Evolutionary conservation across 2,113 vertebrate species (phyloP).

Genomic region (Ammodytes marinus): DNA sequence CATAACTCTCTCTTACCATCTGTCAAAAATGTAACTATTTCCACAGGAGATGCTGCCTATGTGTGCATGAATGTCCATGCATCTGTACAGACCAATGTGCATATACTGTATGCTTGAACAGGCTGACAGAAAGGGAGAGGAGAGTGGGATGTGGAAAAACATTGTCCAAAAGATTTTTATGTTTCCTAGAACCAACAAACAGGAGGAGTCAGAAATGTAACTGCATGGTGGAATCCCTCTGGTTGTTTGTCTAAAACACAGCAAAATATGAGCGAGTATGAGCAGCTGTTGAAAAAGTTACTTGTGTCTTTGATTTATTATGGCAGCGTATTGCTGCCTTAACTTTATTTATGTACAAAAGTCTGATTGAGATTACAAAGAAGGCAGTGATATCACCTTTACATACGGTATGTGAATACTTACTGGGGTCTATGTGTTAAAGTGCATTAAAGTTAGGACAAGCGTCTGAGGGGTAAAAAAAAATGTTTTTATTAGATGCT

Average conservation of each 20-base stretch:
- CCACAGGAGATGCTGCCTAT: conserved; percentile 19
- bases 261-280: background rate
- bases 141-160: conserved; percentile 17
- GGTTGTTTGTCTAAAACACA: conserved; percentile 23
- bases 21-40: conserved; percentile 34
- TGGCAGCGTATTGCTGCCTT: background rate
- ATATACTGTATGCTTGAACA: conserved; percentile 25
- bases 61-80: conserved; percentile 49
- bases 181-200: conserved; percentile 48
- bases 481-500: background rate
- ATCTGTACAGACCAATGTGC: conserved; percentile 44
- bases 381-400: background rate
- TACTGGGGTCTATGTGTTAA: background rate
- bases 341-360: background rate
- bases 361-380: background rate
- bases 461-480: background rate
- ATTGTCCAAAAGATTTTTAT: conserved; percentile 33
- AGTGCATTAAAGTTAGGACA: too few species aligned
- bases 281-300: background rate
- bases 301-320: background rate
- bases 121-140: background rate
- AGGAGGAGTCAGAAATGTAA: conserved; percentile 42
- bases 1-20: conserved; percentile 21
- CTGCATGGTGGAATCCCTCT: conserved; percentile 5
- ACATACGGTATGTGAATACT: background rate